Evolutionary conservation across 2,113 vertebrate species (phyloP).

Genomic region (Triplophysa tibetana): DNA sequence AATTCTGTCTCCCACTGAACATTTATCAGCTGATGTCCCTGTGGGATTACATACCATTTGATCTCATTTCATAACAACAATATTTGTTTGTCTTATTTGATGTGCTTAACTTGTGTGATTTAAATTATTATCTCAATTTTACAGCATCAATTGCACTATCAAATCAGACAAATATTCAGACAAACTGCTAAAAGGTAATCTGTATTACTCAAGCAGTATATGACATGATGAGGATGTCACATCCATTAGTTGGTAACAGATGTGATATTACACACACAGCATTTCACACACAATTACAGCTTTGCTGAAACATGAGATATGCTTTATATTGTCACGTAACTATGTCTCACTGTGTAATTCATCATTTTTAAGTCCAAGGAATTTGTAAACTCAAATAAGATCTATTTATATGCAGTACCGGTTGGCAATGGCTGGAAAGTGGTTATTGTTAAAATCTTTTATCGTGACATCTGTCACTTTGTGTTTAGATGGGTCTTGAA

Average conservation of each 20-base stretch:
- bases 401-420: constrained; percentile 6
- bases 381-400: constrained; percentile 2
- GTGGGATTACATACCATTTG: too few species aligned
- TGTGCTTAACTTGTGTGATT: not conserved
- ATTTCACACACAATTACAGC: constrained; percentile 35
- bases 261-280: constrained; percentile 8
- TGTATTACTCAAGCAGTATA: constrained; percentile 3
- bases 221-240: not conserved
- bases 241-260: constrained; percentile 7
- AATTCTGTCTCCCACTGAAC: too few species aligned
- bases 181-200: constrained; percentile 14
- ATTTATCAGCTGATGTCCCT: too few species aligned
- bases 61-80: too few species aligned
- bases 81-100: not conserved
- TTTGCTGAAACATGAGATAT: constrained; percentile 21
- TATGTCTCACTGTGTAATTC: constrained; percentile 18
- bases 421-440: constrained; percentile 5
- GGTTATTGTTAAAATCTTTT: constrained; percentile 1
- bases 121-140: not conserved
- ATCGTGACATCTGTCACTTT: not conserved
- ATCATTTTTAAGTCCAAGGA: constrained; percentile 18
- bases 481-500: constrained; percentile 31
- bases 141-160: too few species aligned
- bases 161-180: not conserved
- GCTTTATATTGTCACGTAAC: constrained; percentile 1